Percentiles rank a stretch among this genome's conserved stretches.
phyloP scores from a whole-genome alignment of 2,797 vertebrate genomes.

The Pipistrellus pygmaeus region DNA sequence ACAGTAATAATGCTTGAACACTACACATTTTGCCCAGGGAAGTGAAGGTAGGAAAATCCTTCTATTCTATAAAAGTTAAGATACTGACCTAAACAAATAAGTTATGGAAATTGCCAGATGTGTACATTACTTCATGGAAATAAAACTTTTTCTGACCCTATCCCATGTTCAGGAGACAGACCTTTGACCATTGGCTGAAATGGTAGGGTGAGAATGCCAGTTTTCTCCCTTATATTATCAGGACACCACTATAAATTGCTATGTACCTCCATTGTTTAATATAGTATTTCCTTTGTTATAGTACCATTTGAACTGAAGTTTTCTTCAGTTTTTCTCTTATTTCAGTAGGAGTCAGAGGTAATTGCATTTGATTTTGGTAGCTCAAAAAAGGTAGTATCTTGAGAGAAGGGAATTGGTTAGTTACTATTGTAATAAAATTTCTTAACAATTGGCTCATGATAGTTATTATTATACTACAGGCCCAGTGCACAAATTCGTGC shows the following conservation, averaged over 20 bases:
- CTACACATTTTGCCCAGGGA: not conserved
- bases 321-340: not conserved
- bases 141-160: not conserved
- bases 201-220: not conserved
- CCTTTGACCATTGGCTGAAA: not conserved
- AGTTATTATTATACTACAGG: not conserved
- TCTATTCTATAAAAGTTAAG: not conserved
- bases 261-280: not conserved
- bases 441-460: not conserved
- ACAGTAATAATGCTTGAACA: not conserved
- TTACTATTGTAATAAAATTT: conserved; percentile 5
- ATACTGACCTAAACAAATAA: not conserved
- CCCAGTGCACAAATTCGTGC: too few relatives aligned
- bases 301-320: not conserved
- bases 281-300: not conserved
- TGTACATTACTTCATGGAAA: not conserved
- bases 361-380: conserved; percentile 16
- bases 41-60: not conserved
- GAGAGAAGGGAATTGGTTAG: not conserved
- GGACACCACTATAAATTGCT: not conserved
- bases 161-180: not conserved
- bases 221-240: not conserved
- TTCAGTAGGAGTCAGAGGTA: not conserved
- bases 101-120: not conserved
- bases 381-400: not conserved